A percentile compares a stretch with the other conserved stretches of the same genome.
Evolutionary conservation across 2,888 invertebrate genomes (phyloP).

Genomic region (Achlya flavicornis): DNA sequence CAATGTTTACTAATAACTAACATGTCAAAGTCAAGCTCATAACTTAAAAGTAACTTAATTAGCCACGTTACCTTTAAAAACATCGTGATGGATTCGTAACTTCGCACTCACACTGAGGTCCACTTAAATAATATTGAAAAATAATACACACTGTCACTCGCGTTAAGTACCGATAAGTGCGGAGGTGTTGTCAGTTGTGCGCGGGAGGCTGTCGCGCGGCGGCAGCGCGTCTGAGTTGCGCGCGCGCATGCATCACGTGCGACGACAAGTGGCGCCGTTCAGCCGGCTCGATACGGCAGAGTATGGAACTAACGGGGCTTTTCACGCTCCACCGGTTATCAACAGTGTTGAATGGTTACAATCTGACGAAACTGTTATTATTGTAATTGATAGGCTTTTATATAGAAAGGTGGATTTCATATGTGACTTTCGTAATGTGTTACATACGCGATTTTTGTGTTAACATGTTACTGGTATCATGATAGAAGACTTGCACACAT

Average conservation of each 20-base stretch:
- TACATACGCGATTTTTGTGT: slow-evolving; percentile 11
- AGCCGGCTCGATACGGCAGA: slow-evolving; percentile 57
- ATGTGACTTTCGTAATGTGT: slow-evolving; percentile 24
- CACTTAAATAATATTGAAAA: slow-evolving; percentile 38
- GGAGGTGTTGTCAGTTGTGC: slow-evolving; percentile 58
- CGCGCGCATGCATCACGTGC: slow-evolving; percentile 79
- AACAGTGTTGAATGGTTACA: slow-evolving; percentile 49
- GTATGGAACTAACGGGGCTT: slow-evolving; percentile 66
- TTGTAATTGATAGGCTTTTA: slow-evolving; percentile 28
- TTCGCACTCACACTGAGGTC: slow-evolving; percentile 38
- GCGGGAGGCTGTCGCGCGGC: slow-evolving; percentile 78
- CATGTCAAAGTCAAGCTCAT: slow-evolving; percentile 44
- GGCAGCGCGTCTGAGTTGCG: slow-evolving; percentile 70
- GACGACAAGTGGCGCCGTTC: slow-evolving; percentile 61
- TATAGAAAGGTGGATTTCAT: slow-evolving; percentile 31
- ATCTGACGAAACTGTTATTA: slow-evolving; percentile 24
- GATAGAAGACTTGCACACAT: background rate
- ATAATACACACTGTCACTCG: slow-evolving; percentile 65
- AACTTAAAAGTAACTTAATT: slow-evolving; percentile 32
- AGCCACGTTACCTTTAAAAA: slow-evolving; percentile 54
- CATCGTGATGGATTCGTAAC: slow-evolving; percentile 44
- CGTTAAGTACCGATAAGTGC: slow-evolving; percentile 61
- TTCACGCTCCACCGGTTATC: slow-evolving; percentile 64
- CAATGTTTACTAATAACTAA: slow-evolving; percentile 52
- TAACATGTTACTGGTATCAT: background rate